Evolutionary conservation across 2,797 vertebrate species (phyloP).

Genomic region (Catharus ustulatus): DNA sequence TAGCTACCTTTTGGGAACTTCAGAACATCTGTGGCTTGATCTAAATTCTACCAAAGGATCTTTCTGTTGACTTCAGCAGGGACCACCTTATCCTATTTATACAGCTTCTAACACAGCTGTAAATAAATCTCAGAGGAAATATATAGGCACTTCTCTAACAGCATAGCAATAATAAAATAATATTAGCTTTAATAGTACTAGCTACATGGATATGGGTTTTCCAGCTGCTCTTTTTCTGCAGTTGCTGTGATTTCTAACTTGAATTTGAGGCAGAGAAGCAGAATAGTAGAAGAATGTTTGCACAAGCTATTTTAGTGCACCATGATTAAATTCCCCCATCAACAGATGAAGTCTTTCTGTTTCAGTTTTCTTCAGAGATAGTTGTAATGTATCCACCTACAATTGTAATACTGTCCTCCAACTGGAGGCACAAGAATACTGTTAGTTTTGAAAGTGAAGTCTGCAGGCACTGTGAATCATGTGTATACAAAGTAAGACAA

Average conservation of each 20-base stretch:
- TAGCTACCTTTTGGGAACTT: background rate
- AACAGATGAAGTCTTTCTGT: background rate
- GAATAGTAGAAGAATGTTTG: background rate
- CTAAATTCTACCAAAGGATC: background rate
- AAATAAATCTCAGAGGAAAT: background rate
- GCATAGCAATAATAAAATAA: background rate
- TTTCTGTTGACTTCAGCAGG: slow-evolving; percentile 13
- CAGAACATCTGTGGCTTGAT: background rate
- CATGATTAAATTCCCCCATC: background rate
- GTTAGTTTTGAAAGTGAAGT: background rate
- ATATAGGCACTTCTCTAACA: background rate
- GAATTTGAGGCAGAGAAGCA: background rate
- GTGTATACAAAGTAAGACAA: background rate
- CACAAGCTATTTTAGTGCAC: background rate
- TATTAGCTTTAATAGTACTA: background rate
- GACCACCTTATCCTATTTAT: background rate
- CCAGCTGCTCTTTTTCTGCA: background rate
- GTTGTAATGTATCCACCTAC: background rate
- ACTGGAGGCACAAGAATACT: background rate
- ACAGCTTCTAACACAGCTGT: background rate
- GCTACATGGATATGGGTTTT: background rate
- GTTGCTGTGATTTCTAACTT: background rate
- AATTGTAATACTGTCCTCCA: background rate
- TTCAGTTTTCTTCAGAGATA: background rate
- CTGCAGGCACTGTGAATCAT: background rate